These are phyloP conservation scores for Neotoxoptera formosana DNA, from an alignment of 1,140 invertebrate species.

Conservation along the genomic window DNA sequence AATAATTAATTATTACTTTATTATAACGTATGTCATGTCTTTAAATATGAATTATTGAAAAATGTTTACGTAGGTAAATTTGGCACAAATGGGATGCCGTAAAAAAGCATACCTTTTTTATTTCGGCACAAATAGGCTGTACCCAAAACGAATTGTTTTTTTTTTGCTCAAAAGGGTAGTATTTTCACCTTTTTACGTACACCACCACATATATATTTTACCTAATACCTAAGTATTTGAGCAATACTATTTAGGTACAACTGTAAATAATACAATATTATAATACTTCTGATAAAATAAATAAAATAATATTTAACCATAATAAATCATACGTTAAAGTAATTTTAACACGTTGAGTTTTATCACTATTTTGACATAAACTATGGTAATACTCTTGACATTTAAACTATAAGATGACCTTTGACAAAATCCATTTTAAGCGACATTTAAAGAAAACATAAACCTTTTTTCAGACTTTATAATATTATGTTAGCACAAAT, in stretches of 20 bases:
- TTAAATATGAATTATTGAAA: no score
- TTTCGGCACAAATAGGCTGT: no score
- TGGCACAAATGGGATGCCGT: no score
- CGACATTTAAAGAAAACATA: conserved; percentile 36
- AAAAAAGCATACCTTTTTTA: no score
- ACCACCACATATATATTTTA: not conserved
- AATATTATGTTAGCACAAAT: not conserved
- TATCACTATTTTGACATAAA: not conserved
- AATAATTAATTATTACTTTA: no score
- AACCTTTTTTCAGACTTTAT: not conserved
- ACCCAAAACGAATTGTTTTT: no score
- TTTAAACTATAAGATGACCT: conserved; percentile 26
- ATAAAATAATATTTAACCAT: not conserved
- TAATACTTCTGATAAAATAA: not conserved
- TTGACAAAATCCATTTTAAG: not conserved
- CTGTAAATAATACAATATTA: not conserved
- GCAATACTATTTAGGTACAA: not conserved
- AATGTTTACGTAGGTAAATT: no score
- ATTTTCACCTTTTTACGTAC: no score
- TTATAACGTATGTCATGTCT: no score
- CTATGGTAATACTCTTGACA: not conserved
- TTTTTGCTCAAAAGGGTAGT: no score
- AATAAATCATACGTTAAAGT: not conserved
- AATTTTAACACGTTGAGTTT: not conserved
- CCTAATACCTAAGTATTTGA: not conserved